Conservation (phyloP, 1,140 invertebrate species). For the Drosophila paulistorum region DNA sequence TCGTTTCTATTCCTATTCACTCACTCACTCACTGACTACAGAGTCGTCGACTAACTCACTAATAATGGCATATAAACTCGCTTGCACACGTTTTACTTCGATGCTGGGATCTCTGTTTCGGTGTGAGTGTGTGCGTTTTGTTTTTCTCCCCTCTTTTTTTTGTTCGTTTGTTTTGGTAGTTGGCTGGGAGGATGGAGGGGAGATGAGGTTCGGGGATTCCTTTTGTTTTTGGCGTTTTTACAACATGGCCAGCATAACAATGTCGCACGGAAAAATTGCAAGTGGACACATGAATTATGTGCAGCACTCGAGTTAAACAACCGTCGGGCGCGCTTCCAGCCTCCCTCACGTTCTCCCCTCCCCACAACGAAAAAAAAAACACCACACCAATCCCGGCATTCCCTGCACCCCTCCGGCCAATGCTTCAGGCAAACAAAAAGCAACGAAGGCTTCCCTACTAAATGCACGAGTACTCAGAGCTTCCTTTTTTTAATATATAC, state of each 20-base stretch:
- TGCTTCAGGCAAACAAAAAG: conserved; percentile 60
- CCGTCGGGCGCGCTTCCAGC: conserved; percentile 62
- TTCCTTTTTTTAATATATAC: conserved; percentile 13
- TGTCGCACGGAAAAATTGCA: conserved; percentile 77
- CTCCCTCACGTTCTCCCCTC: background rate
- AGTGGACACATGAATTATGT: conserved; percentile 81
- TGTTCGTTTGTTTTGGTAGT: conserved; percentile 6
- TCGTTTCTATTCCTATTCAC: conserved; percentile 7
- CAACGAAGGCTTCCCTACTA: conserved; percentile 59
- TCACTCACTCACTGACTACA: background rate
- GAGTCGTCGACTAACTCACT: conserved; percentile 49
- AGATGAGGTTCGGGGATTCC: conserved; percentile 29
- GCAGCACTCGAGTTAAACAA: conserved; percentile 80
- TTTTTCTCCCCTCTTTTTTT: conserved; percentile 17
- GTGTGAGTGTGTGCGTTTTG: background rate
- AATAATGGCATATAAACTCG: conserved; percentile 73
- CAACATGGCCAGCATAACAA: conserved; percentile 79
- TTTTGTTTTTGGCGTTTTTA: conserved; percentile 78
- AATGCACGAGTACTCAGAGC: conserved; percentile 73
- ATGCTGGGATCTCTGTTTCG: conserved; percentile 37
- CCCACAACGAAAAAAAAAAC: no score
- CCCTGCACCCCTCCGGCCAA: conserved; percentile 15
- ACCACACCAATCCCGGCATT: background rate
- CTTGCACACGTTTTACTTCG: conserved; percentile 66
- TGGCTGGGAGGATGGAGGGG: background rate